Percentiles rank a stretch among this genome's conserved stretches.
Conservation (phyloP, 2,113 vertebrate species). For the Hippocampus barbouri region DNA sequence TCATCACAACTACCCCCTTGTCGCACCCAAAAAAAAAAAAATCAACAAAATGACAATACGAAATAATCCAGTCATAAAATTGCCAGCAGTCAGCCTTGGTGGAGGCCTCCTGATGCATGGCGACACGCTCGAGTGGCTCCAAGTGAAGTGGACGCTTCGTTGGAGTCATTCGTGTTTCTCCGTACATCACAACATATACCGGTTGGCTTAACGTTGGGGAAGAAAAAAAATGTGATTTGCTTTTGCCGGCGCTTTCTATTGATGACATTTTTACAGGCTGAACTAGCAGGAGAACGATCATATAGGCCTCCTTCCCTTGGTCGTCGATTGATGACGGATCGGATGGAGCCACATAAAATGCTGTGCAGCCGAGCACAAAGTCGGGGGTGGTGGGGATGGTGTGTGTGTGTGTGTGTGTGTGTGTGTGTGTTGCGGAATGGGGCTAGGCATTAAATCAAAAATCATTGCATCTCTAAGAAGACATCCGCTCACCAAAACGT, state of each 20-base stretch:
- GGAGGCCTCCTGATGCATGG: not conserved
- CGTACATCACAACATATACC: not conserved
- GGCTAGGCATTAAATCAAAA: not conserved
- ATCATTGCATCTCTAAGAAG: conserved; percentile 5
- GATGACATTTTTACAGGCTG: not conserved
- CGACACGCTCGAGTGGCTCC: not conserved
- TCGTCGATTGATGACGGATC: not conserved
- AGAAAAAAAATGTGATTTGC: not conserved
- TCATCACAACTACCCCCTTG: not conserved
- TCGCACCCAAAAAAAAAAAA: not conserved
- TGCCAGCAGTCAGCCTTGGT: not conserved
- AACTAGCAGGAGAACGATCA: not conserved
- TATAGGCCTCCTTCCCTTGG: not conserved
- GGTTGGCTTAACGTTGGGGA: not conserved
- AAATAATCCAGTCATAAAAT: not conserved
- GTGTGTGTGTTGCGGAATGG: too few species aligned
- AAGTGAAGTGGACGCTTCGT: not conserved
- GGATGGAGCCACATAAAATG: not conserved
- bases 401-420: too few species aligned
- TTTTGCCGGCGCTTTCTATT: not conserved
- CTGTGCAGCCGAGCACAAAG: not conserved
- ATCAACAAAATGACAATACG: not conserved
- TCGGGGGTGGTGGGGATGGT: too few species aligned
- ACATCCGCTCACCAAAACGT: not conserved
- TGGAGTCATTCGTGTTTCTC: not conserved